Conservation (phyloP, 2,113 vertebrate species). For the Burhinus bistriatus region DNA sequence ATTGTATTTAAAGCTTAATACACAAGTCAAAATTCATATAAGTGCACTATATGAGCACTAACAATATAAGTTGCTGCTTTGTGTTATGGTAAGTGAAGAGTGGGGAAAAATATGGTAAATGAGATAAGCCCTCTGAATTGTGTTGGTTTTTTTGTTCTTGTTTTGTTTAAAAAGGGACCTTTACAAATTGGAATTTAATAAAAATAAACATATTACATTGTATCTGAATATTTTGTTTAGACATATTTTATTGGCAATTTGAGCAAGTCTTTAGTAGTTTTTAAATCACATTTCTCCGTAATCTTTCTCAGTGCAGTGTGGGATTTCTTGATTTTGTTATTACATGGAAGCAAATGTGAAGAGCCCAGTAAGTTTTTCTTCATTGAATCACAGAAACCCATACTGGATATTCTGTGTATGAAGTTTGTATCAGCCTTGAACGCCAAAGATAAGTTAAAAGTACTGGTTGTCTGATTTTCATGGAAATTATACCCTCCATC, state of each 20-base stretch:
- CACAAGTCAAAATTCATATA: conserved; percentile 63
- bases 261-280: background rate
- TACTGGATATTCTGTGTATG: background rate
- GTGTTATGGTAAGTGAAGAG: conserved; percentile 67
- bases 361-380: background rate
- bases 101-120: conserved; percentile 52
- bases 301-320: background rate
- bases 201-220: conserved; percentile 22
- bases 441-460: background rate
- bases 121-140: conserved; percentile 55
- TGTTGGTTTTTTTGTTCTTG: conserved; percentile 39
- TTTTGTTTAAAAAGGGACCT: conserved; percentile 71
- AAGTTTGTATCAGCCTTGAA: background rate
- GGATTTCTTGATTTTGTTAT: background rate
- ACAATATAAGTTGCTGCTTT: conserved; percentile 69
- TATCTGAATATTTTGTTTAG: conserved; percentile 7
- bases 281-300: background rate
- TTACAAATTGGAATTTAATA: conserved; percentile 62
- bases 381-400: background rate
- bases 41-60: conserved; percentile 64
- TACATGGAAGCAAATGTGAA: background rate
- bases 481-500: background rate
- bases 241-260: background rate
- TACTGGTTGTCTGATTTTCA: background rate
- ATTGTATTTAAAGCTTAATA: conserved; percentile 71